Evolutionary conservation across 1,140 invertebrate species (phyloP), one percentile per base, ranked within the genome.

Genomic region (Platyura marginata): DNA sequence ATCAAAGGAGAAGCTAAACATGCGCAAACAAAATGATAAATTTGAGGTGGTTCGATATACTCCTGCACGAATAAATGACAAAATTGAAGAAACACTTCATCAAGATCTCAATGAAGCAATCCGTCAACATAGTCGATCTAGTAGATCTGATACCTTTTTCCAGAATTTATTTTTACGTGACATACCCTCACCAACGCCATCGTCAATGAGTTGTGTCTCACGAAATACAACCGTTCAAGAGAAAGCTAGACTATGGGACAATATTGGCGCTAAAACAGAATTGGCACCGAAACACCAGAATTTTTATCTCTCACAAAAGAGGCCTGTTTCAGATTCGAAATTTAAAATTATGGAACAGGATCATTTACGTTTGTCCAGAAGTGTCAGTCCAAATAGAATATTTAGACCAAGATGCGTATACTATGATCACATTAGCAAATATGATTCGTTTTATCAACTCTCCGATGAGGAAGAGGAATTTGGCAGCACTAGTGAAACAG

Each of bases 311-410:
- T 63, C 70, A 13, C 66, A 78, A 46, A 77, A 75, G 43, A 73
- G 71, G 54, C 76, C 79, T 13, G 79, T 82, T 0, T 74, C 72
- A 3, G 68, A 77, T 47, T 84, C 80, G 1, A 70, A 72, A 48
- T 82, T 84, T 57, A 70, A 69, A 50, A 69, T 67, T 46, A 71
- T 74, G 63, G 79, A 83, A 49, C 63, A 62, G 40, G 63, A 70
- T 41, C 59, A 62, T 29, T 53, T 64, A 33, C 54, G 54, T 23
- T 41, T 50, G 40, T 42, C 47, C 9, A 48, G 53, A 33, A 61
- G 53, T 45, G 52, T 59, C 11, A 51, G 66, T 41, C 64, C 64
- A 36, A 32, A 22, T n/a, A 21, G 10, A n/a, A 5, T 13, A 19
- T 21, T 22, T 4, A 23, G 54, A 45, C 65, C 63, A 22, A 19